phyloP scores from a whole-genome alignment of 2,797 vertebrate species.

The Todus mexicanus region DNA sequence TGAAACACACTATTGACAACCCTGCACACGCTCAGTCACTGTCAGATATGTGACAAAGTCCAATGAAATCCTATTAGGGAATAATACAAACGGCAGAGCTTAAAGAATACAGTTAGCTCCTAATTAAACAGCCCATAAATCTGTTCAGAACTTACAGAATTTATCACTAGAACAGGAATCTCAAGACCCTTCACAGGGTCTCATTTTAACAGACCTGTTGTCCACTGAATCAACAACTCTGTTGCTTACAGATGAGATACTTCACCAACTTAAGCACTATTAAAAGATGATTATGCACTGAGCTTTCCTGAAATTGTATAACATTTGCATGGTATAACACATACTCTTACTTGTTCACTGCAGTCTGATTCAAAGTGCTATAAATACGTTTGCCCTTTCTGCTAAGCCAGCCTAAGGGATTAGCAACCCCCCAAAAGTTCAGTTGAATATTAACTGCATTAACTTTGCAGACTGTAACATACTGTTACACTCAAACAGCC shows the following conservation, averaged over 20 bases:
- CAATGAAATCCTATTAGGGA: conserved; percentile 26
- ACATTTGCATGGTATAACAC: conserved; percentile 70
- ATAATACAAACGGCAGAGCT: conserved; percentile 42
- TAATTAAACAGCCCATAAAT: conserved; percentile 52
- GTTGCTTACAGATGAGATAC: neutral
- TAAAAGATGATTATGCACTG: conserved; percentile 53
- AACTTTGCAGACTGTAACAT: conserved; percentile 70
- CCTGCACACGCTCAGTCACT: neutral
- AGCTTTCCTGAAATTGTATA: conserved; percentile 68
- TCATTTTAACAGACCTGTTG: conserved; percentile 34
- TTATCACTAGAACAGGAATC: conserved; percentile 27
- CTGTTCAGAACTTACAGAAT: neutral
- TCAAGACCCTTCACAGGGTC: neutral
- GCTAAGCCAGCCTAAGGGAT: conserved; percentile 81
- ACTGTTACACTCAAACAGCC: conserved; percentile 66
- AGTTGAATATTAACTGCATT: conserved; percentile 79
- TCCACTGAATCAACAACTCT: conserved; percentile 20
- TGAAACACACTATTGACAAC: neutral
- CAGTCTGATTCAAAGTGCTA: conserved; percentile 86
- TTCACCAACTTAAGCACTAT: conserved; percentile 34
- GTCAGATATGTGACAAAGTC: conserved; percentile 32
- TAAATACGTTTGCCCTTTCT: conserved; percentile 94
- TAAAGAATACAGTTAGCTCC: conserved; percentile 48
- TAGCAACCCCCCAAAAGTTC: conserved; percentile 82
- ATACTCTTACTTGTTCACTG: conserved; percentile 76